phyloP scores from a whole-genome alignment of 2,888 invertebrate species.

The Toxonevra muliebris region DNA sequence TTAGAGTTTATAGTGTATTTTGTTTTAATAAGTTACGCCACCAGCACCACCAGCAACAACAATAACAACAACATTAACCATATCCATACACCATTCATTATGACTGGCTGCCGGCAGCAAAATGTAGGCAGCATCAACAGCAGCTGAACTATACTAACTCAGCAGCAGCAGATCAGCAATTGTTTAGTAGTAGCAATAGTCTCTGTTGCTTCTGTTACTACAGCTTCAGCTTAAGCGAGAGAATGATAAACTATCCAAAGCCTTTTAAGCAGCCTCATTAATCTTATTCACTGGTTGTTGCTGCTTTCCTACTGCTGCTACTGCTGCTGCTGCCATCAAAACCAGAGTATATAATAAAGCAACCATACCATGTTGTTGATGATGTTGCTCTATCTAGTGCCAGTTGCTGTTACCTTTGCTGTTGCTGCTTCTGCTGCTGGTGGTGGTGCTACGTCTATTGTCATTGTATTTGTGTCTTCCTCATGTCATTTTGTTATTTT shows the following conservation, averaged over 20 bases:
- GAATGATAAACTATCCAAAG: constrained; percentile 61
- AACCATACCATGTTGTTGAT: constrained; percentile 18
- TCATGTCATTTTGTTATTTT: constrained; percentile 54
- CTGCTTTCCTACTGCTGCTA: constrained; percentile 27
- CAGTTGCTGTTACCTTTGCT: constrained; percentile 12
- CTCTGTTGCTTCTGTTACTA: background rate
- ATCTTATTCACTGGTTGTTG: constrained; percentile 59
- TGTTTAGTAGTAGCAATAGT: too few relatives aligned
- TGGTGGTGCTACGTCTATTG: constrained; percentile 24
- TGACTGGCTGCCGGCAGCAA: too few relatives aligned
- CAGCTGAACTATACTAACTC: background rate
- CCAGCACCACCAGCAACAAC: constrained; percentile 30
- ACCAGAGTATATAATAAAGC: constrained; percentile 26
- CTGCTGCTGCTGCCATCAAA: constrained; percentile 15
- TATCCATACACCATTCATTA: too few relatives aligned
- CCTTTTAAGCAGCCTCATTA: constrained; percentile 63
- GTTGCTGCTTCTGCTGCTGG: background rate
- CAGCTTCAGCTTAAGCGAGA: constrained; percentile 41
- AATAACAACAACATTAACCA: constrained; percentile 25
- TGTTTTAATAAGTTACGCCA: constrained; percentile 28
- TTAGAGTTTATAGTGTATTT: constrained; percentile 25
- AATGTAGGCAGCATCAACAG: background rate
- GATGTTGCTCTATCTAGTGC: constrained; percentile 23
- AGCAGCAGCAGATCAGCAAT: constrained; percentile 9
- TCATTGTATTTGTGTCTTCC: constrained; percentile 48